Evolutionary conservation across 1,140 invertebrate species (phyloP), one percentile per base, ranked within the genome.

Genomic region (Drosophila bipectinata): DNA sequence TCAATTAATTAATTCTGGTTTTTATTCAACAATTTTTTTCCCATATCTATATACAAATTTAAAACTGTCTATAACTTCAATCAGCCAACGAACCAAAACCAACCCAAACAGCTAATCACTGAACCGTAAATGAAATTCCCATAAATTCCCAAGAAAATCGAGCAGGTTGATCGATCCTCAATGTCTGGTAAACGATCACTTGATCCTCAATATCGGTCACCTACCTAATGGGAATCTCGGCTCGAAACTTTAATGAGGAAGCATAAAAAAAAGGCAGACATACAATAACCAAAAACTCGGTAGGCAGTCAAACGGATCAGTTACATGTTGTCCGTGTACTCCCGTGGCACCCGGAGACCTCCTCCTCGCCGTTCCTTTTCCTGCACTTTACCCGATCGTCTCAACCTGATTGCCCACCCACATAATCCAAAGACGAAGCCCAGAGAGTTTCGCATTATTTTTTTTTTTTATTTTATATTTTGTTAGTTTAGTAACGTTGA

Each of bases 241-340:
- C 32, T 28, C 14, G n/a, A 44, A 51, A 61, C 52, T 62, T 74
- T 72, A 79, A 72, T 79, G 76, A 83, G 79, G 80, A 83, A 83
- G 80, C 76, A 57, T 12, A 57, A 51, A 81, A 60, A 68, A 57
- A 56, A 37, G 4, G 7, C 34, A 37, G 14, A 44, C n/a, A 44
- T 56, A 45, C 30, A 24, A 21, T 21, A 21, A 53, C 30, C n/a
- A 26, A 15, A 56, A 68, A 55, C 48, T 60, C 49, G 51, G 37
- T 58, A 77, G 62, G 75, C 80, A 83, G 63, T 79, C 71, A 62
- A 62, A 79, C 72, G 79, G 79, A 83, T 83, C 79, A 83, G 80
- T 83, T 83, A 83, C 79, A 83, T 59, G 57, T 49, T 45, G 14
- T 44, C 41, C 14, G 41, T 15, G 41, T 15, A 44, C 45, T 61